phyloP scores from a whole-genome alignment of 2,113 vertebrate genomes.

The Crotalus viridis region DNA sequence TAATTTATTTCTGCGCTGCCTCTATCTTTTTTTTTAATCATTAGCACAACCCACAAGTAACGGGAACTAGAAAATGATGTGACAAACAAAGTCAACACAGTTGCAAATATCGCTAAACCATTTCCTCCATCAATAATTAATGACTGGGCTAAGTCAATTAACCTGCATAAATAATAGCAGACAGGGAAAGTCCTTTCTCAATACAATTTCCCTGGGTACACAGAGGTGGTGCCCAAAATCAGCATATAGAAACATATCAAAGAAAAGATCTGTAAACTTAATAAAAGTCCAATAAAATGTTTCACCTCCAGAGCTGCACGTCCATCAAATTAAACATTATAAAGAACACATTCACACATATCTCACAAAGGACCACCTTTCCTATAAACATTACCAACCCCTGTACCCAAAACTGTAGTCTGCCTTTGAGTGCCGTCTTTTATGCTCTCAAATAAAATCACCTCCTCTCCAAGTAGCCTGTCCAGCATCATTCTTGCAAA shows the following conservation, averaged over 20 bases:
- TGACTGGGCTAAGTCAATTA: not conserved
- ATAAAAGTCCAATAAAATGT: not conserved
- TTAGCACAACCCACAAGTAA: not conserved
- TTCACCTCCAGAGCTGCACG: not conserved
- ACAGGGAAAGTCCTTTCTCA: not conserved
- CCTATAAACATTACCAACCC: not conserved
- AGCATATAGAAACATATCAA: not conserved
- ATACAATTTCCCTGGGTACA: not conserved
- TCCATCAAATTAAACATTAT: not conserved
- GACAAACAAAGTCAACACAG: not conserved
- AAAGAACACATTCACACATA: not conserved
- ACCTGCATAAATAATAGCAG: not conserved
- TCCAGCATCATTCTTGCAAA: not conserved
- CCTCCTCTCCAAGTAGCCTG: not conserved
- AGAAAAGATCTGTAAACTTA: not conserved
- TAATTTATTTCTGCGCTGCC: not conserved
- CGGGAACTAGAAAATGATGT: not conserved
- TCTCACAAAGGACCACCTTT: not conserved
- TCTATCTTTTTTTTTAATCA: not conserved
- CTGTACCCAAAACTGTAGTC: not conserved
- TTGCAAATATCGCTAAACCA: not conserved
- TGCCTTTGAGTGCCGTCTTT: not conserved
- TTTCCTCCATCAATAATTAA: not conserved
- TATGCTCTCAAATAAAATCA: not conserved
- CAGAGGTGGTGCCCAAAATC: not conserved